Evolutionary conservation across 2,888 invertebrate species (phyloP).

Genomic region (Euzophera pinguis): DNA sequence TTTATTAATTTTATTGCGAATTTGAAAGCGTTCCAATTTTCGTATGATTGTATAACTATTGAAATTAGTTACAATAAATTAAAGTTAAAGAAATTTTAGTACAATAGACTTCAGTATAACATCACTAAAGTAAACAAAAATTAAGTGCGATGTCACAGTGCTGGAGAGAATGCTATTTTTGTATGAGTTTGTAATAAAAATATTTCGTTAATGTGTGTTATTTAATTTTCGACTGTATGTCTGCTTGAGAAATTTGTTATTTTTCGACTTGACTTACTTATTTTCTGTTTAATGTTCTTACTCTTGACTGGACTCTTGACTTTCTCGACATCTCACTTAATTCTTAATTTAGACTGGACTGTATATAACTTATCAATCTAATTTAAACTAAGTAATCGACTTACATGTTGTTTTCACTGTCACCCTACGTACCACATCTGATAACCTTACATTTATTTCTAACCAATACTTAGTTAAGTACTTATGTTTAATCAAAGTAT

Average conservation of each 20-base stretch:
- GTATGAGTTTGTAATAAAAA: conserved; percentile 47
- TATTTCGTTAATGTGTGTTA: conserved; percentile 46
- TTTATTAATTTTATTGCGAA: conserved; percentile 35
- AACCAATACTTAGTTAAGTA: too few species aligned
- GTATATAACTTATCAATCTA: conserved; percentile 9
- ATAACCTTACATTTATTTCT: too few species aligned
- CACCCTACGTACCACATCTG: too few species aligned
- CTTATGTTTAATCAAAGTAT: too few species aligned
- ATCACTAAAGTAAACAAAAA: conserved; percentile 28
- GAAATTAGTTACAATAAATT: conserved; percentile 34
- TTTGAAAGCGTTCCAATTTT: conserved; percentile 40
- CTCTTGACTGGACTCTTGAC: conserved; percentile 39
- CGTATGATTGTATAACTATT: conserved; percentile 31
- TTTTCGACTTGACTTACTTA: conserved; percentile 22
- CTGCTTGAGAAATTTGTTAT: conserved; percentile 20
- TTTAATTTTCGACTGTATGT: conserved; percentile 30
- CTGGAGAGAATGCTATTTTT: conserved; percentile 25
- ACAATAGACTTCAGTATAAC: conserved; percentile 30
- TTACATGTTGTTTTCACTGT: not conserved
- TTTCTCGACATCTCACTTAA: conserved; percentile 70
- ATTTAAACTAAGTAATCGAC: not conserved
- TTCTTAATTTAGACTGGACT: conserved; percentile 30
- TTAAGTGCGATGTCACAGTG: conserved; percentile 70
- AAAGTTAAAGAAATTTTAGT: conserved; percentile 36
- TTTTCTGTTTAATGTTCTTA: conserved; percentile 28